Percentiles rank a stretch among this genome's conserved stretches.
Evolutionary conservation across 37 sponge, comb jelly and placozoan genomes (phyloP).

Genomic region (Lycopodina hypogea): DNA sequence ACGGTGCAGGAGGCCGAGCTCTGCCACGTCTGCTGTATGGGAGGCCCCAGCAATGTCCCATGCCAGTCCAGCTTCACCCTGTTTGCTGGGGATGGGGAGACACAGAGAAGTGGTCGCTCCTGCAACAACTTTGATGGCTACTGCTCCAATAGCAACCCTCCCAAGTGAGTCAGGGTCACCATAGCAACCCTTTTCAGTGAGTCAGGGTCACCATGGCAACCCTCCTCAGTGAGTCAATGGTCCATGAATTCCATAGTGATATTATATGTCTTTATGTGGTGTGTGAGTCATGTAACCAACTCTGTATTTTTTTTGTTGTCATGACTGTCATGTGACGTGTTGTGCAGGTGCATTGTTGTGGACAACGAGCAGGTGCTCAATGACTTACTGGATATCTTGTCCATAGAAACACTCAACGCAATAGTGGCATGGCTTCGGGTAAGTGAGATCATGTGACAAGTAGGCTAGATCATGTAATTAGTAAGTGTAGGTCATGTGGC

Average conservation of each 20-base stretch:
- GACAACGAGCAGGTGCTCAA: slow-evolving; percentile 52
- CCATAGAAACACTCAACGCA: slow-evolving; percentile 47
- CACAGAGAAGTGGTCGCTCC: slow-evolving; percentile 58
- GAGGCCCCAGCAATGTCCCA: not conserved
- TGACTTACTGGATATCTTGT: slow-evolving; percentile 56
- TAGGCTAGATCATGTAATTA: not conserved
- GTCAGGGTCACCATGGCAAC: not conserved
- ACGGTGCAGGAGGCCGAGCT: slow-evolving; percentile 17
- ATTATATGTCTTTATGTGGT: too few relatives aligned
- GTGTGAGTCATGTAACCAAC: too few relatives aligned
- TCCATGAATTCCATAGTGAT: too few relatives aligned
- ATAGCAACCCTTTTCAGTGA: not conserved
- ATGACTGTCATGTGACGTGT: too few relatives aligned
- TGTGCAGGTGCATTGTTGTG: slow-evolving; percentile 46
- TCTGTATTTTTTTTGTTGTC: too few relatives aligned
- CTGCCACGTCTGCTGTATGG: slow-evolving; percentile 69
- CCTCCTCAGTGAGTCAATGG: not conserved
- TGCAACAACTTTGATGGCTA: slow-evolving; percentile 85
- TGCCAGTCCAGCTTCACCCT: slow-evolving; percentile 22
- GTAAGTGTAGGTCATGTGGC: too few relatives aligned
- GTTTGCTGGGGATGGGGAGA: slow-evolving; percentile 9
- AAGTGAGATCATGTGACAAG: not conserved
- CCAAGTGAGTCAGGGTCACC: not conserved
- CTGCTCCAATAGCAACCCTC: slow-evolving; percentile 50
- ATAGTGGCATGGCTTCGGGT: slow-evolving; percentile 58